Percentiles rank a stretch among this genome's conserved stretches.
Conservation (phyloP, 2,113 vertebrate species). For the Carettochelys insculpta region DNA sequence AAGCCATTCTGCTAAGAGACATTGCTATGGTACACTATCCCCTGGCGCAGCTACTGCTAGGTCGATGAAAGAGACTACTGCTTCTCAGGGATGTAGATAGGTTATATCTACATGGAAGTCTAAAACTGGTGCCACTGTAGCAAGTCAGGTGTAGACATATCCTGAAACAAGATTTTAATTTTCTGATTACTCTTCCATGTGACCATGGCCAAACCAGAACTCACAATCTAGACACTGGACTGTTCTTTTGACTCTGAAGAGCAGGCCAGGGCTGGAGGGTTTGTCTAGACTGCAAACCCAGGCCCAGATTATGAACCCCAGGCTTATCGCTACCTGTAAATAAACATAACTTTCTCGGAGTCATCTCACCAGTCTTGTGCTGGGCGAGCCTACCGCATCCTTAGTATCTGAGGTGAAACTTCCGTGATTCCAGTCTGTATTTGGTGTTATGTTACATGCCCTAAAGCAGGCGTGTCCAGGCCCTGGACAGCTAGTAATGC, state of each 20-base stretch:
- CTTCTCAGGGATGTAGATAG: neutral
- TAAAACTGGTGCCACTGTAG: neutral
- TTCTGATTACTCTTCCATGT: neutral
- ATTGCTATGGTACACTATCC: neutral
- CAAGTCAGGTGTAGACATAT: neutral
- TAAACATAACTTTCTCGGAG: neutral
- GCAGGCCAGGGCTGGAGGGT: neutral
- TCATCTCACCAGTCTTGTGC: neutral
- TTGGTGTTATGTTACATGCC: neutral
- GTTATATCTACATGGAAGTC: neutral
- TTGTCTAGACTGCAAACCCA: neutral
- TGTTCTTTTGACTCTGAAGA: too few relatives aligned
- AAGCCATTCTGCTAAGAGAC: neutral
- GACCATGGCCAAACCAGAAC: neutral
- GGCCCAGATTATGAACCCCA: neutral
- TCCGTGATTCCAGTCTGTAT: neutral
- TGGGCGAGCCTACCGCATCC: neutral
- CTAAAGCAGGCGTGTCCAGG: too few relatives aligned
- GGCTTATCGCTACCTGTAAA: neutral
- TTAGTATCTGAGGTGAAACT: neutral
- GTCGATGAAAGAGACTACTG: neutral
- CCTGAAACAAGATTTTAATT: neutral
- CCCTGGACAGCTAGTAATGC: too few relatives aligned
- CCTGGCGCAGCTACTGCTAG: neutral
- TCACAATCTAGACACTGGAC: neutral